These are phyloP conservation scores for Empis stercorea DNA, from an alignment of 2,888 invertebrate genomes.

Conservation along the genomic window DNA sequence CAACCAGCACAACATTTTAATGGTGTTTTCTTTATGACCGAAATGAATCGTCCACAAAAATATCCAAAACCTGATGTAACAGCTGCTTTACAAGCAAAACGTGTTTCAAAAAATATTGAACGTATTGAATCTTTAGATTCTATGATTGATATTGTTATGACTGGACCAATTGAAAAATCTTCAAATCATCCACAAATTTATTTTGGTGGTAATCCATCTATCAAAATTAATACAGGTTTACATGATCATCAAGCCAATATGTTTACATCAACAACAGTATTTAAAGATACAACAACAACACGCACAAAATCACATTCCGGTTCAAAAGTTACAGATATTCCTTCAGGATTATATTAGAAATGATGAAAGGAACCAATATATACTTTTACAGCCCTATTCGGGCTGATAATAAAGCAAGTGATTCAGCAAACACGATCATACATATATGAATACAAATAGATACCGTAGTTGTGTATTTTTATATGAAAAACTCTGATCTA, in stretches of 20 bases:
- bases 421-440: no score
- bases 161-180: slow-evolving; percentile 39
- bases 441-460: no score
- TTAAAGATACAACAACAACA: neutral
- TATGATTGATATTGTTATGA: slow-evolving; percentile 57
- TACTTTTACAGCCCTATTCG: no score
- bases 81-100: slow-evolving; percentile 45
- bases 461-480: no score
- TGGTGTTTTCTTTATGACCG: slow-evolving; percentile 45
- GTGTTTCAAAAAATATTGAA: slow-evolving; percentile 63
- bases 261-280: slow-evolving; percentile 2
- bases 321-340: slow-evolving; percentile 57
- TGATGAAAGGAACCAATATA: no score
- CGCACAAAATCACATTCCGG: slow-evolving; percentile 35
- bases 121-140: slow-evolving; percentile 60
- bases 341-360: slow-evolving; percentile 61
- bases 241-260: neutral
- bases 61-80: slow-evolving; percentile 36
- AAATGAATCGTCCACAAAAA: slow-evolving; percentile 38
- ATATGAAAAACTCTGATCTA: no score
- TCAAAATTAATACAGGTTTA: slow-evolving; percentile 19
- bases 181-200: slow-evolving; percentile 32
- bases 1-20: slow-evolving; percentile 39
- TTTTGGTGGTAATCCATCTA: slow-evolving; percentile 29
- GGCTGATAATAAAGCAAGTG: no score